A percentile compares a stretch with the other conserved stretches of the same genome.
phyloP scores from a whole-genome alignment of 2,113 vertebrate genomes.

The Cyanistes caeruleus region DNA sequence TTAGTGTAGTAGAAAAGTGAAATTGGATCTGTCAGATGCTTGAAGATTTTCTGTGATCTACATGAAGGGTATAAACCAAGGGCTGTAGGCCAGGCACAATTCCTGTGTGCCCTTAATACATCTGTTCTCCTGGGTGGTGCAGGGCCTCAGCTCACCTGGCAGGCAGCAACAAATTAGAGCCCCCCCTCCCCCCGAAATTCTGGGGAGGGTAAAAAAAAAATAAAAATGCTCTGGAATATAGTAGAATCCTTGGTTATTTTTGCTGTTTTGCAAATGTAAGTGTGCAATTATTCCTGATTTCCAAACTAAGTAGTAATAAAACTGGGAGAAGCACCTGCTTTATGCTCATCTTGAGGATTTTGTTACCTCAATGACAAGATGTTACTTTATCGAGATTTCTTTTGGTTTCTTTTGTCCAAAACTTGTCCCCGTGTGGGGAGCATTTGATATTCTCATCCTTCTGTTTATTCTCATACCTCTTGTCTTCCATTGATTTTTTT shows the following conservation, averaged over 20 bases:
- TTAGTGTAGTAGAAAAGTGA: not conserved
- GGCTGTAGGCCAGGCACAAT: not conserved
- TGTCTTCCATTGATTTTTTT: not conserved
- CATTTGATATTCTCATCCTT: not conserved
- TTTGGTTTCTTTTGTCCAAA: not conserved
- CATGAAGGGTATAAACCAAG: fast-evolving
- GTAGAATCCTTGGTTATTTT: not conserved
- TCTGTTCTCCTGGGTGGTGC: not conserved
- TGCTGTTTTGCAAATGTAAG: not conserved
- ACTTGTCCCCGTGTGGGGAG: not conserved
- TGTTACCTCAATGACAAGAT: not conserved
- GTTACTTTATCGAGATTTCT: not conserved
- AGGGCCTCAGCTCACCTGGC: not conserved
- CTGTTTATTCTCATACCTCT: not conserved
- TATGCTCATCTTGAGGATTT: not conserved
- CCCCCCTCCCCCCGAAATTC: fast-evolving
- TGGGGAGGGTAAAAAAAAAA: not conserved
- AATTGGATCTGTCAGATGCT: fast-evolving
- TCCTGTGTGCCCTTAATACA: not conserved
- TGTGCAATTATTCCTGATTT: not conserved
- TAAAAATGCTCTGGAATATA: not conserved
- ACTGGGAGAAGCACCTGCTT: not conserved
- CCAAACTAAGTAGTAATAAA: not conserved
- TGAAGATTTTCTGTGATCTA: not conserved
- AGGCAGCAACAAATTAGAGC: not conserved